phyloP scores from a whole-genome alignment of 2,888 invertebrate genomes.

The Heteropelma amictum region DNA sequence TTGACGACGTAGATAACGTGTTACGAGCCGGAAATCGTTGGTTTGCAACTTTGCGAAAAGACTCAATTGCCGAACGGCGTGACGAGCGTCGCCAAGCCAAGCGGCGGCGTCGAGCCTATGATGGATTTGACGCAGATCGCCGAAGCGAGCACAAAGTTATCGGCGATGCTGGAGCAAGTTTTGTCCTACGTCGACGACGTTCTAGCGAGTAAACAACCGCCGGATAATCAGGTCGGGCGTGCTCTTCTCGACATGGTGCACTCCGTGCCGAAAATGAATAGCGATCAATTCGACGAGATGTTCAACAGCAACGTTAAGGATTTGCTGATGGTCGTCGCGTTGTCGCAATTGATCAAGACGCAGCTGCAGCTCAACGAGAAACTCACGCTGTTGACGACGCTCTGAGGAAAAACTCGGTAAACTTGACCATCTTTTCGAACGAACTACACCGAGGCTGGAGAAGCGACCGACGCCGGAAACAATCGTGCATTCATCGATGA shows the following conservation, averaged over 20 bases:
- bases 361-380: constrained; percentile 98
- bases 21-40: constrained; percentile 95
- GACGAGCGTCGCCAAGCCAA: constrained; percentile 78
- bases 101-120: constrained; percentile 84
- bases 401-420: constrained; percentile 75
- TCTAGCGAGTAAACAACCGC: constrained; percentile 85
- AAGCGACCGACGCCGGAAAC: too few relatives aligned
- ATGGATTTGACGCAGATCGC: constrained; percentile 90
- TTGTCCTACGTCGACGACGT: constrained; percentile 95
- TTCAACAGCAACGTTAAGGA: constrained; percentile 98
- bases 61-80: constrained; percentile 79
- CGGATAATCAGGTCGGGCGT: constrained; percentile 93
- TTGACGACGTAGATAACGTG: constrained; percentile 85
- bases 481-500: too few relatives aligned
- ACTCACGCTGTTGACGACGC: constrained; percentile 89
- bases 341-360: constrained; percentile 97
- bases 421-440: constrained; percentile 18
- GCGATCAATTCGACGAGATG: constrained; percentile 95
- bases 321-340: constrained; percentile 96
- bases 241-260: constrained; percentile 93
- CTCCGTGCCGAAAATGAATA: constrained; percentile 93
- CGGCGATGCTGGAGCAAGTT: constrained; percentile 87
- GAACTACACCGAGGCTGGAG: constrained; percentile 31
- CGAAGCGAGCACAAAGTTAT: constrained; percentile 89
- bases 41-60: constrained; percentile 89